These are phyloP conservation scores for Strigops habroptila DNA, from an alignment of 2,113 vertebrate species.

Conservation along the genomic window DNA sequence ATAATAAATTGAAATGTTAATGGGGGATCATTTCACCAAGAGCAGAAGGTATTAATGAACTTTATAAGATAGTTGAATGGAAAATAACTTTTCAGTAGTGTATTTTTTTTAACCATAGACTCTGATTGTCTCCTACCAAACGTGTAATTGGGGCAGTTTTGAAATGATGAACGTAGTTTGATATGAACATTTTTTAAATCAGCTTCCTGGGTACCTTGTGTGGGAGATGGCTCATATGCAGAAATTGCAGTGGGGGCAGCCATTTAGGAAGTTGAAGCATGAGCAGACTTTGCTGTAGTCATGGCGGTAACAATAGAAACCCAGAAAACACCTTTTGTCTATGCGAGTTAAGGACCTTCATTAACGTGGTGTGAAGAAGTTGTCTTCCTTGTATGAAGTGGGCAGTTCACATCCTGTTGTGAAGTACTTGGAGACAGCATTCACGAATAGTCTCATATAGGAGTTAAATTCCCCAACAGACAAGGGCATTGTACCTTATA, in stretches of 20 bases:
- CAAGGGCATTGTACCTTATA: not conserved
- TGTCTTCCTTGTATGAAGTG: not conserved
- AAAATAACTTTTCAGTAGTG: constrained; percentile 46
- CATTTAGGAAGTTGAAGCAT: not conserved
- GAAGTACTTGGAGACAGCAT: not conserved
- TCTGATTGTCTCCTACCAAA: constrained; percentile 12
- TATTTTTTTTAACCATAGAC: not conserved
- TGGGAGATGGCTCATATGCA: not conserved
- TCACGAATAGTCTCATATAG: not conserved
- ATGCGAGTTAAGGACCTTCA: not conserved
- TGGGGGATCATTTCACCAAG: constrained; percentile 53
- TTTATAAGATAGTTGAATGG: constrained; percentile 45
- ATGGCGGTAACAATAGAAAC: not conserved
- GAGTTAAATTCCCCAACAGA: not conserved
- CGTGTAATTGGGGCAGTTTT: not conserved
- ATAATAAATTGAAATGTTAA: constrained; percentile 68
- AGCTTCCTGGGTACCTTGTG: not conserved
- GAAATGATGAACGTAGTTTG: not conserved
- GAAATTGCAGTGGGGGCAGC: not conserved
- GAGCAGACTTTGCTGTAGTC: not conserved
- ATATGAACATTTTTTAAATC: not conserved
- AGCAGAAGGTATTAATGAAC: constrained; percentile 55
- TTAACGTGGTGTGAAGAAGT: not conserved
- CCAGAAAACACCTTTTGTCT: not conserved
- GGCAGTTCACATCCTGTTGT: not conserved